Conservation (phyloP, 2,888 invertebrate genomes). For the Heliconius charithonia region DNA sequence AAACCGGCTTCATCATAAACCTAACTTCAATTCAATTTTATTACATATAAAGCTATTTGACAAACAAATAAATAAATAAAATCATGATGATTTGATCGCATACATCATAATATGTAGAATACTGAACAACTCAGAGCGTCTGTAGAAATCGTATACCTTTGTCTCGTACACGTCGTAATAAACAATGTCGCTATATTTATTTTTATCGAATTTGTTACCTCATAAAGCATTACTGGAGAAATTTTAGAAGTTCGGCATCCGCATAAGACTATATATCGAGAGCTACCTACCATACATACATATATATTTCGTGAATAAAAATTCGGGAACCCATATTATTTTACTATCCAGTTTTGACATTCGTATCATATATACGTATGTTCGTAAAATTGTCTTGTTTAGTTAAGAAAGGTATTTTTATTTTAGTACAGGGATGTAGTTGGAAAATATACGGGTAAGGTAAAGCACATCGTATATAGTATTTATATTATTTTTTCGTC, state of each 20-base stretch:
- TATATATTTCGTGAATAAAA: slow-evolving; percentile 34
- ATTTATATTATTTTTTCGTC: too few species aligned
- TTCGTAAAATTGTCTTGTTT: neutral
- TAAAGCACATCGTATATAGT: too few species aligned
- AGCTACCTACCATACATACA: neutral
- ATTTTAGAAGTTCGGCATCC: slow-evolving; percentile 35
- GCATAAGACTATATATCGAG: slow-evolving; percentile 7
- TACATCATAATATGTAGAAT: neutral
- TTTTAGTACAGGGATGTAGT: neutral
- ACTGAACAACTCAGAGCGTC: neutral
- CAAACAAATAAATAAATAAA: neutral
- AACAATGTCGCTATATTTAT: slow-evolving; percentile 32
- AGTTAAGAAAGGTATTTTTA: neutral
- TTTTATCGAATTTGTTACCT: slow-evolving; percentile 29
- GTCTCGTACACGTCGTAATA: slow-evolving; percentile 5
- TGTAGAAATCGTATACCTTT: slow-evolving; percentile 5
- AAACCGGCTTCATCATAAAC: neutral
- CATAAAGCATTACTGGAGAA: slow-evolving; percentile 31
- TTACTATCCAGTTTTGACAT: slow-evolving; percentile 37
- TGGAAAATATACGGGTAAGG: too few species aligned
- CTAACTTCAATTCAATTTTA: neutral
- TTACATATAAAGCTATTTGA: neutral
- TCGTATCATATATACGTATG: neutral
- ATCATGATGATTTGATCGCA: neutral
- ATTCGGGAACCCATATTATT: slow-evolving; percentile 36